Percentiles rank a stretch among this genome's conserved stretches.
Evolutionary conservation across 1,140 invertebrate genomes (phyloP).

Genomic region (Drosophila sturtevanti): DNA sequence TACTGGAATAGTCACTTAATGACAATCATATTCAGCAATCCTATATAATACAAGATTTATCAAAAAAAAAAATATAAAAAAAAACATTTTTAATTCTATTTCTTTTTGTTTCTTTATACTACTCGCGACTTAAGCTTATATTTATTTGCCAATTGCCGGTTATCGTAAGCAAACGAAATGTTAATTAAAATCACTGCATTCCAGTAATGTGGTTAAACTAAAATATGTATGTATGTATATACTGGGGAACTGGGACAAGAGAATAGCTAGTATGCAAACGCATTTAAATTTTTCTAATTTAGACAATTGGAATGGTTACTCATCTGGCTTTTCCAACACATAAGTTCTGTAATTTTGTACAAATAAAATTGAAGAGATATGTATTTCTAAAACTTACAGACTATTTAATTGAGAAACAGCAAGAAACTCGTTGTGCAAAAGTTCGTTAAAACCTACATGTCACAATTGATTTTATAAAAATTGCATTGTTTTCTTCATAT

Average conservation of each 20-base stretch:
- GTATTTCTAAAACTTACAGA: slow-evolving; percentile 70
- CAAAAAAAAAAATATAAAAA: slow-evolving; percentile 22
- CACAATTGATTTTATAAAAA: slow-evolving; percentile 56
- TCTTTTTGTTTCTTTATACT: too few species aligned
- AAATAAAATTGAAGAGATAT: slow-evolving; percentile 23
- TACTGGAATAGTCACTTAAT: slow-evolving; percentile 40
- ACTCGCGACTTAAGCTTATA: too few species aligned
- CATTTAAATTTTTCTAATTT: too few species aligned
- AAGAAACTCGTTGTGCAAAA: slow-evolving; percentile 71
- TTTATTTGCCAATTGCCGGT: too few species aligned
- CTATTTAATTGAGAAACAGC: slow-evolving; percentile 77
- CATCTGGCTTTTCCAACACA: too few species aligned
- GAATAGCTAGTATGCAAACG: too few species aligned
- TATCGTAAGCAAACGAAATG: too few species aligned
- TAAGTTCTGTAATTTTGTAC: neutral
- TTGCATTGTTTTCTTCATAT: slow-evolving; percentile 71
- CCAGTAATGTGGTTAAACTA: too few species aligned
- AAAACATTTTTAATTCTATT: slow-evolving; percentile 6
- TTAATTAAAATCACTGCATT: too few species aligned
- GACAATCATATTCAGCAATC: slow-evolving; percentile 27
- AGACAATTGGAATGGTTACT: too few species aligned
- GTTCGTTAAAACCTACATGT: slow-evolving; percentile 52
- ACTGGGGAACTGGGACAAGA: too few species aligned
- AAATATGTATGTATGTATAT: too few species aligned
- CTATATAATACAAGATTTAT: neutral